Conservation (phyloP, 2,113 vertebrate species). For the Pandion haliaetus region DNA sequence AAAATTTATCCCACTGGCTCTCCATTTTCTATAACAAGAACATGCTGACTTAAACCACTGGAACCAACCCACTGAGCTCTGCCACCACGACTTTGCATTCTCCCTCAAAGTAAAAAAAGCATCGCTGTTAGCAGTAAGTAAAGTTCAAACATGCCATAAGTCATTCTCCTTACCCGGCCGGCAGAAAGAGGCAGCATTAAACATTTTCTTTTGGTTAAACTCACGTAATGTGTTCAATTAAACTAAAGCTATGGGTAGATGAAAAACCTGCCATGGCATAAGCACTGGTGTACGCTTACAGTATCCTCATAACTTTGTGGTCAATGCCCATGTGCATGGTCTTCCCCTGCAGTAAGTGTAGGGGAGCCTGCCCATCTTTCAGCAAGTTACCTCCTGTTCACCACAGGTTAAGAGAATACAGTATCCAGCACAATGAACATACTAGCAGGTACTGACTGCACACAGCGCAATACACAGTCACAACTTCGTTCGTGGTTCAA, state of each 20-base stretch:
- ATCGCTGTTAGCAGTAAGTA: background rate
- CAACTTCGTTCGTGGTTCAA: background rate
- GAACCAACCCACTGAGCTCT: slow-evolving; percentile 1
- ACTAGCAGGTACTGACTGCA: background rate
- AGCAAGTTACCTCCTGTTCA: background rate
- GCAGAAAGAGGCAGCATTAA: background rate
- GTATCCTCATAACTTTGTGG: background rate
- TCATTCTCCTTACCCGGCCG: background rate
- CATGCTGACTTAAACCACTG: slow-evolving; percentile 58
- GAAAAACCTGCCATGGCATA: accelerated
- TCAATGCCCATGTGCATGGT: background rate
- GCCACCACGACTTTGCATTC: background rate
- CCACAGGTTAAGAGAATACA: background rate
- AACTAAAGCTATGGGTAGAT: background rate
- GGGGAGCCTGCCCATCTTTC: background rate
- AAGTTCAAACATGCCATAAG: background rate
- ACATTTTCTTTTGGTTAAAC: background rate
- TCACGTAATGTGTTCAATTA: background rate
- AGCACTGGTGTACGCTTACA: background rate
- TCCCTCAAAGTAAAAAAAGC: background rate
- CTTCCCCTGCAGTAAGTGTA: accelerated
- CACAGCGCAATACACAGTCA: background rate
- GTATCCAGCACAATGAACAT: background rate
- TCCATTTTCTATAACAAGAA: slow-evolving; percentile 45
- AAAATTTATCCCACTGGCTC: background rate